Base-by-base conservation (phyloP, 2,797 vertebrate species). In the Alauda arvensis region DNA sequence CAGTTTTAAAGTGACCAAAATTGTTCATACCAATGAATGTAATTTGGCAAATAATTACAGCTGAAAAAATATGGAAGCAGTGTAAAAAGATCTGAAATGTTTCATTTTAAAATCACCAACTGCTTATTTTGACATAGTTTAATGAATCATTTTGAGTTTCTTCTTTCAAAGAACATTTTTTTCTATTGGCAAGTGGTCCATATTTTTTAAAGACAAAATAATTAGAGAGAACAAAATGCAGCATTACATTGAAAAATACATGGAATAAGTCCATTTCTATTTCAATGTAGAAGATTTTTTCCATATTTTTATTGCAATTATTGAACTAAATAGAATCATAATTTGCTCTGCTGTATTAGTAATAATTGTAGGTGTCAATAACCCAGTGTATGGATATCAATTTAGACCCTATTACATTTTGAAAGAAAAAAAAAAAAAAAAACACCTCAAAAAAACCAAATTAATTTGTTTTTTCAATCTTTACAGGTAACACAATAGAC, bases 71-170 rank as follows among this genome's bases (percentile, higher is more conserved):
- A 89, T 25, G 45, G 56, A 89, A 92, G 70, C n/a, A 49, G 25
- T 74, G 84, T 81, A 81, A 90, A 93, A 91, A 83, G 90, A 63
- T 63, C 63, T 63, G 80, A 91, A 89, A 91, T 85, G 77, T 81
- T 88, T 90, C 63, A 53, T 91, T 93, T 90, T 77, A 83, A 88
- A 81, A 81, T 83, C 67, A 76, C 87, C 87, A 91, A 83, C 85
- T 91, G 91, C 63, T 92, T 94, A 90, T 95, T 95, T 95, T 93
- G 93, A 94, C 93, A 59, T 89, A 81, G 72, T 85, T 81, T 83
- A 91, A 93, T 91, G 91, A 93, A 85, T 92, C 74, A 87, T 70
- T 90, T 92, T 83, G 42, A 10, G 24, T 91, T 82, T 93, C 65
- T 81, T 61, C 53, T 85, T 90, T 91, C 52, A 85, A 89, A 83